Base-by-base conservation (phyloP, 1,140 invertebrate genomes). In the Lepidurus packardi region DNA sequence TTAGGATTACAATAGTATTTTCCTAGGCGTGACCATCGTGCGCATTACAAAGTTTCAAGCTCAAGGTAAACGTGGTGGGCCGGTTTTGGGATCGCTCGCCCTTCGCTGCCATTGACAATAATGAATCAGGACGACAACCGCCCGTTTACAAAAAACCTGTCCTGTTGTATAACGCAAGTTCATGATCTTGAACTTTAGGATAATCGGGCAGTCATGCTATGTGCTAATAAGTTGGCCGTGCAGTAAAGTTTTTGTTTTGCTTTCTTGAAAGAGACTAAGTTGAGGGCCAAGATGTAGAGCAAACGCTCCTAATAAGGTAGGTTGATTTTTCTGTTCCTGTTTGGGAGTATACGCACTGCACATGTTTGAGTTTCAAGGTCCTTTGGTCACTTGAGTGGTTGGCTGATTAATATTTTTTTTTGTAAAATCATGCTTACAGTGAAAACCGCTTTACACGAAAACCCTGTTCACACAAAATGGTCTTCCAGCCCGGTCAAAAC, bases 101-200 rank as follows among this genome's bases (percentile, higher is more conserved):
- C 34, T 34, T 34, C 34, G 34, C 34, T 34, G 34, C 34, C 34
- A 34, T 0, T 34, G 34, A 2, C 34, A 65, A 21, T 65, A 65
- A 65, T 21, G 16, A 21, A 21, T 65, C 13, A 21, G 21, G 21
- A 65, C 16, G 16, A 65, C 53, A 65, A 7, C 10, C 16, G 16
- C 13, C 53, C 13, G 53, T 65, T 65, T 65, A 65, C 16, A 7
- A 34, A 21, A 65, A 65, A n/a, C 7, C 9, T 65, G 53, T 9
- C 53, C 53, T 65, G 16, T n/a, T 21, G 9, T 21, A 16, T 9
- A n/a, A 21, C 53, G 53, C 53, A 16, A 0, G 8, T 7, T 21
- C 53, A 16, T 65, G 53, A 65, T 65, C 53, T 65, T 65, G 53
- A 65, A 65, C 53, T 65, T 65, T 9, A 65, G 16, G 13, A 65